Conservation (phyloP, 2,113 vertebrate species). For the Mystacornis crossleyi region DNA sequence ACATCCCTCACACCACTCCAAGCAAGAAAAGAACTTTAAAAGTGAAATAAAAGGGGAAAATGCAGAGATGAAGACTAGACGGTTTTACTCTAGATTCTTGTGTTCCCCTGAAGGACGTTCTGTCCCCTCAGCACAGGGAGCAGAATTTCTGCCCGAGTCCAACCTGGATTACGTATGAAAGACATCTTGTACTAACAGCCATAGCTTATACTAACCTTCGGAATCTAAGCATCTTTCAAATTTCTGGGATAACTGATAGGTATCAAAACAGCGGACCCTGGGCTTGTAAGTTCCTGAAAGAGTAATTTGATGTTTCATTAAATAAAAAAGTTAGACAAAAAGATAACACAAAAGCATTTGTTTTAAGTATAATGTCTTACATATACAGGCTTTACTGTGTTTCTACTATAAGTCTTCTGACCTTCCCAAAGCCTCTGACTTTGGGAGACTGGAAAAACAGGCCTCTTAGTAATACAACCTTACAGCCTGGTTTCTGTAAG, state of each 20-base stretch:
- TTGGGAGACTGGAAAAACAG: not conserved
- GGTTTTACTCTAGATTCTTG: not conserved
- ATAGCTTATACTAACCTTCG: conserved; percentile 80
- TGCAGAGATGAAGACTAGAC: not conserved
- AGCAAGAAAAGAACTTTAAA: not conserved
- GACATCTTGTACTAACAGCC: not conserved
- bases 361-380: not conserved
- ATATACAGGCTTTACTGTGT: not conserved
- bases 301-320: not conserved
- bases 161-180: not conserved
- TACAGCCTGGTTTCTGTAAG: not conserved
- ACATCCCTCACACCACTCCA: fast-evolving
- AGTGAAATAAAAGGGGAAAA: not conserved
- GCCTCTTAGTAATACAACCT: not conserved
- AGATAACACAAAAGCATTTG: not conserved
- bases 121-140: not conserved
- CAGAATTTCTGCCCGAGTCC: not conserved
- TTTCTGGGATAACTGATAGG: conserved; percentile 94
- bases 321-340: not conserved
- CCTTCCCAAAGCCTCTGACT: too few relatives aligned
- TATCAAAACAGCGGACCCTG: conserved; percentile 92
- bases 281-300: conserved; percentile 94
- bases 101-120: not conserved
- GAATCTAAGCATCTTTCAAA: conserved; percentile 97
- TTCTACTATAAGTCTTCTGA: not conserved